Base-by-base conservation (phyloP, 2,888 invertebrate genomes). In the Rotaria socialis region DNA sequence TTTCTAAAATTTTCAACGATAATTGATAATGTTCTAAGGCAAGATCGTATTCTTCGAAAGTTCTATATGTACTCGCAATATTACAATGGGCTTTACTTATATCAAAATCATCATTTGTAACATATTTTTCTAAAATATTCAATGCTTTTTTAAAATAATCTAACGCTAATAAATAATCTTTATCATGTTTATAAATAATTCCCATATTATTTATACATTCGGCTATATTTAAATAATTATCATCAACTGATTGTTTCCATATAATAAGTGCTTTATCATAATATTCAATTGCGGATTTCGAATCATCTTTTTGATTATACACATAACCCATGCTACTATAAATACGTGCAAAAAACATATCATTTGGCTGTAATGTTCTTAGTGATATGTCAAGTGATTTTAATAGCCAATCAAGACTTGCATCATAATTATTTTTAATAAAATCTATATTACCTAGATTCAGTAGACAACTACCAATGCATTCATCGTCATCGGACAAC, bases 131-230 rank as follows among this genome's bases (percentile, higher is more conserved):
- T 16, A 67, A 35, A 67, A 67, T 41, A 35, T 2, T 19, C 19
- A 67, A 67, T 27, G 47, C 14, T 24, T 47, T 47, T 47, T 80
- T 24, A 80, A 80, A 80, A n/a, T 14, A 47, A n/a, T 80, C 80
- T n/a, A 47, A 43, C 16, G 80, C 80, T 47, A 24, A 3, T n/a
- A 3, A 16, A 80, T 47, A 80, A 47, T 80, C 11, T 7, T 47
- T 43, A 22, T 80, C 47, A n/a, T 47, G 2, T 80, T 47, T 80
- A 80, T 80, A 80, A 16, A 80, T 80, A 11, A 47, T 43, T 3
- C 80, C 80, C 47, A 80, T 43, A 80, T 80, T 80, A 80, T 80
- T 80, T 8, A 11, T 43, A 80, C 47, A 47, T 67, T 67, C 67
- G 35, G 35, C 19, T 14, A 67, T 67, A 19, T 67, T 67, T 7